A percentile compares a stretch with the other conserved stretches of the same genome.
These are phyloP conservation scores for Ornithorhynchus anatinus DNA, from an alignment of 2,113 vertebrate species.

Conservation along the genomic window DNA sequence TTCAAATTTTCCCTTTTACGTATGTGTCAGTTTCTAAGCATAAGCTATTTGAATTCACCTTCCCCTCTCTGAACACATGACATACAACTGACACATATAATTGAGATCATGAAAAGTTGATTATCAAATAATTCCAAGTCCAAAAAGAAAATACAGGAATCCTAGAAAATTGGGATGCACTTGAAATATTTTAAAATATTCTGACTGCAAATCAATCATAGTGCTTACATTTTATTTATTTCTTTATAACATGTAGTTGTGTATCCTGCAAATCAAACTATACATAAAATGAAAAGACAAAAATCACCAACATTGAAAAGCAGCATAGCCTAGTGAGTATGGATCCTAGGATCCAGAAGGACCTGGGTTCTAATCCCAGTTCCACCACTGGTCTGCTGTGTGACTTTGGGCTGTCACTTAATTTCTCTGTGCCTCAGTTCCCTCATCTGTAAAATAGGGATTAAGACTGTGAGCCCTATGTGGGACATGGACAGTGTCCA, in stretches of 20 bases:
- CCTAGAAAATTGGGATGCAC: background rate
- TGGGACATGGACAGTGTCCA: too few relatives aligned
- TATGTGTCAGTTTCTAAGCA: slow-evolving; percentile 34
- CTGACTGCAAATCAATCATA: slow-evolving; percentile 12
- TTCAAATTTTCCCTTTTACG: slow-evolving; percentile 47
- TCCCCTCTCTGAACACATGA: background rate
- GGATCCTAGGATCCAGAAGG: slow-evolving; percentile 21
- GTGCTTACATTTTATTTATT: slow-evolving; percentile 15
- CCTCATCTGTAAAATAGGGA: too few relatives aligned
- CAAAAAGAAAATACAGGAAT: background rate
- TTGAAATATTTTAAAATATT: background rate
- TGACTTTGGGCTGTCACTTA: too few relatives aligned
- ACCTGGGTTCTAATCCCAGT: too few relatives aligned
- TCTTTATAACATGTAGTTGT: slow-evolving; percentile 8
- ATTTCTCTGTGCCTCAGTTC: too few relatives aligned
- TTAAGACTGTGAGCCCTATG: too few relatives aligned
- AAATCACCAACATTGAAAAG: too few relatives aligned
- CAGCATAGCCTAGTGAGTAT: slow-evolving; percentile 38
- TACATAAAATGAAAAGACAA: slow-evolving; percentile 38
- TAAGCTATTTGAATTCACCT: background rate
- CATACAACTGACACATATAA: slow-evolving; percentile 39
- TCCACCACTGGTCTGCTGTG: too few relatives aligned
- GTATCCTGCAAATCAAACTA: too few relatives aligned
- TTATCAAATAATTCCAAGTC: slow-evolving; percentile 1
- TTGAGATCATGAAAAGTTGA: slow-evolving; percentile 60